These are phyloP conservation scores for Bombycilla garrulus DNA, from an alignment of 2,113 vertebrate species.

Conservation along the genomic window DNA sequence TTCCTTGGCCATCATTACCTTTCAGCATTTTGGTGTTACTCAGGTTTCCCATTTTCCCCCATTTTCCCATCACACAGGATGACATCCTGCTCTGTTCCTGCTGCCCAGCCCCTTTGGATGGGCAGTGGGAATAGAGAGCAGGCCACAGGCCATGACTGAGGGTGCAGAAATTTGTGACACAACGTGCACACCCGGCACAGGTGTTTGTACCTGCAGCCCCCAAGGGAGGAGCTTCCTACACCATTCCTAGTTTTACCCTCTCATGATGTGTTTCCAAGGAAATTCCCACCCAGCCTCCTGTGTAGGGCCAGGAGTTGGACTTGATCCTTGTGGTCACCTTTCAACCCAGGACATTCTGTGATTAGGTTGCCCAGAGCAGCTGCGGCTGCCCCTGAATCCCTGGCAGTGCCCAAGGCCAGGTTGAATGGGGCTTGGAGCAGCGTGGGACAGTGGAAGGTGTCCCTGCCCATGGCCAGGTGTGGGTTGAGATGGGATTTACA, in stretches of 20 bases:
- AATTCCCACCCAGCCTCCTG: background rate
- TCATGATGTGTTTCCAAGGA: background rate
- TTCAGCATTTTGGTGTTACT: background rate
- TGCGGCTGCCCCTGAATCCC: background rate
- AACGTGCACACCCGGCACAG: accelerated
- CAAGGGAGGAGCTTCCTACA: background rate
- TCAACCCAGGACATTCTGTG: background rate
- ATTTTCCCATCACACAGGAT: background rate
- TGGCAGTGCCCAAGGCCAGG: background rate
- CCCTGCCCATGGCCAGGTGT: background rate
- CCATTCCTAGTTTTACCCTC: accelerated
- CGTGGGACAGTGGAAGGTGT: background rate
- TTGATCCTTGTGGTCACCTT: background rate
- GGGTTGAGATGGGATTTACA: background rate
- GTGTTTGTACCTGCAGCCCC: background rate
- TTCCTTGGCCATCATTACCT: background rate
- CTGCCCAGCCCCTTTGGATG: background rate
- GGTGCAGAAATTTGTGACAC: too few relatives aligned
- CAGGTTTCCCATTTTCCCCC: background rate
- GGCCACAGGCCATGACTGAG: accelerated
- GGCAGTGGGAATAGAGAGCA: accelerated
- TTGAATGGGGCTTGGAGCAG: accelerated
- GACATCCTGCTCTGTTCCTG: accelerated
- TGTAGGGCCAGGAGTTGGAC: background rate
- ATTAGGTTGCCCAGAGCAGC: background rate